Percentiles rank a stretch among this genome's conserved stretches.
Conservation (phyloP, 2,888 invertebrate species). For the Stenchaetothrips biformis region DNA sequence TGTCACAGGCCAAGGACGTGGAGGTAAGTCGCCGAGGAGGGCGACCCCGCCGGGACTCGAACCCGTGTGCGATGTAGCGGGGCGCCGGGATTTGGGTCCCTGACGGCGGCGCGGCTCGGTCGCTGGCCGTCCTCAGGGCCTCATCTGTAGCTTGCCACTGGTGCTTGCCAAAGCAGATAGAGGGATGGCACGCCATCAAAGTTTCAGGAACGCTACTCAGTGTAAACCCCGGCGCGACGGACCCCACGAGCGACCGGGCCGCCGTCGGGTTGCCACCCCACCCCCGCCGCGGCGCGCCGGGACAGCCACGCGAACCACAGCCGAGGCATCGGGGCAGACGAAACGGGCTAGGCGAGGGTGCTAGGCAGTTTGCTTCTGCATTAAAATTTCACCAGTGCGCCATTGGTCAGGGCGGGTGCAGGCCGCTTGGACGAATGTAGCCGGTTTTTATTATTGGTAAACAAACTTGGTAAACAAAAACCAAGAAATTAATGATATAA, state of each 20-base stretch:
- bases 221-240: neutral
- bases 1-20: conserved; percentile 17
- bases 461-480: too few species aligned
- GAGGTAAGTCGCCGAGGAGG: neutral
- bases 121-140: neutral
- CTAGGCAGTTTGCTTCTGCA: too few species aligned
- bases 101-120: neutral
- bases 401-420: too few species aligned
- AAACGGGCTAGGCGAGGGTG: too few species aligned
- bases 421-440: too few species aligned
- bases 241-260: neutral
- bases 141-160: neutral
- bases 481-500: too few species aligned
- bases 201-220: conserved; percentile 14
- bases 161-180: neutral
- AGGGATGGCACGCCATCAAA: neutral
- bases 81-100: neutral
- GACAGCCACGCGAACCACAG: neutral
- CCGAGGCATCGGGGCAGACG: too few species aligned
- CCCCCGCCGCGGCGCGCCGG: neutral
- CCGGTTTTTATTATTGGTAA: too few species aligned
- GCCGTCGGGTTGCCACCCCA: too few species aligned
- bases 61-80: neutral
- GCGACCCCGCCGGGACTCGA: neutral
- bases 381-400: too few species aligned